Conservation (phyloP, 2,113 vertebrate genomes). For the Oxygymnocypris stewartii region DNA sequence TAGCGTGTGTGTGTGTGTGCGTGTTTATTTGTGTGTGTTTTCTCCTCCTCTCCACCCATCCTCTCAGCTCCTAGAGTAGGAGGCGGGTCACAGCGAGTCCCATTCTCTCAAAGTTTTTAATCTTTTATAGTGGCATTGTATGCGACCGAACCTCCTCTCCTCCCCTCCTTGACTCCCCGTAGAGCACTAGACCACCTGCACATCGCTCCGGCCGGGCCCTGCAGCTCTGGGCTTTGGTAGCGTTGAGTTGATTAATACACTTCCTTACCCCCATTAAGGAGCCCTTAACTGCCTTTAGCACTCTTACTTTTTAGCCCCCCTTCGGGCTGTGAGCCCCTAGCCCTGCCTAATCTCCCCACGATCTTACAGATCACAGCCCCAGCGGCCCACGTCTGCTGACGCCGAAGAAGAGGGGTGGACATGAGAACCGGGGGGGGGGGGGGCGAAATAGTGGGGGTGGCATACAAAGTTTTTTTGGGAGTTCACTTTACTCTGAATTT, state of each 20-base stretch:
- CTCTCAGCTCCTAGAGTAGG: slow-evolving; percentile 57
- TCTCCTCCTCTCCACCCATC: slow-evolving; percentile 51
- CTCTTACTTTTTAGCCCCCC: slow-evolving; percentile 59
- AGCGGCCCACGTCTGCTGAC: slow-evolving; percentile 48
- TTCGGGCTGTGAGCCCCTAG: slow-evolving; percentile 46
- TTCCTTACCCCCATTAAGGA: slow-evolving; percentile 66
- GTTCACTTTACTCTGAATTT: slow-evolving; percentile 85
- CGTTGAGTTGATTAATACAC: slow-evolving; percentile 64
- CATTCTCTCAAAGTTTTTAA: slow-evolving; percentile 58
- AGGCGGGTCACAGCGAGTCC: slow-evolving; percentile 51
- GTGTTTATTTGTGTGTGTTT: slow-evolving; percentile 56
- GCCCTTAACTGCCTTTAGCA: slow-evolving; percentile 64
- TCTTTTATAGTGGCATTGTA: slow-evolving; percentile 58
- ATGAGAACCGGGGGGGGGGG: slow-evolving; percentile 14
- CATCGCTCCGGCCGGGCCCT: slow-evolving; percentile 39
- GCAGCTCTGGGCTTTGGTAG: slow-evolving; percentile 51
- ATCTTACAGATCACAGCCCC: slow-evolving; percentile 54
- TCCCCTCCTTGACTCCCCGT: slow-evolving; percentile 60
- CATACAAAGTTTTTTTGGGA: slow-evolving; percentile 81
- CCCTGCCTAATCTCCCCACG: slow-evolving; percentile 57
- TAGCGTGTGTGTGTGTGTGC: slow-evolving; percentile 37
- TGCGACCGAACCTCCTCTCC: slow-evolving; percentile 50
- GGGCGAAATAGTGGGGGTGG: slow-evolving; percentile 64
- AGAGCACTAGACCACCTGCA: slow-evolving; percentile 60
- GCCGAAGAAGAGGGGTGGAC: slow-evolving; percentile 45